These are phyloP conservation scores for Polyommatus icarus DNA, from an alignment of 2,888 invertebrate species.

Conservation along the genomic window DNA sequence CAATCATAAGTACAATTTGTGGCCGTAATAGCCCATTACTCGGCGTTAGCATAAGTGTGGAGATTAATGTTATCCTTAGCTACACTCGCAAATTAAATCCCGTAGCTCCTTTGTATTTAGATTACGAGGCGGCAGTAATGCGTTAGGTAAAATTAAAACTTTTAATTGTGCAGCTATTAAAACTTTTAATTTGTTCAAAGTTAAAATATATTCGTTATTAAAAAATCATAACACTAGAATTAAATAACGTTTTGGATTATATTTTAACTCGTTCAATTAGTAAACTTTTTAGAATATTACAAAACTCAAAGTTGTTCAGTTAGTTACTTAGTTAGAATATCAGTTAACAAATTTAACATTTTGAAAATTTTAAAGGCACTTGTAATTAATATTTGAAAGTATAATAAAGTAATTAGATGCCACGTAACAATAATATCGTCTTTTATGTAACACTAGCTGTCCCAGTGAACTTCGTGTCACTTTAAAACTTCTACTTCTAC, in stretches of 20 bases:
- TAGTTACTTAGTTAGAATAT: no score
- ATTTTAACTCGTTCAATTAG: background rate
- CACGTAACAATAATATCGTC: background rate
- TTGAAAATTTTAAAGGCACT: background rate
- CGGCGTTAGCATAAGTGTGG: slow-evolving; percentile 5
- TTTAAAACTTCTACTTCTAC: no score
- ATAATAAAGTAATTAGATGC: no score
- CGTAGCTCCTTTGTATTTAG: slow-evolving; percentile 12
- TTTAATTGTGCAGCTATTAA: background rate
- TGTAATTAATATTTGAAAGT: background rate
- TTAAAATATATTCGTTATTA: background rate
- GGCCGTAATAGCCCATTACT: slow-evolving; percentile 18
- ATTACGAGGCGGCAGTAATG: background rate
- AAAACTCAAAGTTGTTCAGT: background rate
- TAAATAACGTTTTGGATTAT: background rate
- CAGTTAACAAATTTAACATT: no score
- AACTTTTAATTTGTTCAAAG: background rate
- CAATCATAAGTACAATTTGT: slow-evolving; percentile 20
- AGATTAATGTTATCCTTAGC: slow-evolving; percentile 20
- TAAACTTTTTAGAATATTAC: background rate
- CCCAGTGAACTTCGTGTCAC: no score
- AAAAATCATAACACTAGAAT: background rate
- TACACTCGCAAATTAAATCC: slow-evolving; percentile 13
- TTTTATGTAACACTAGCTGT: background rate
- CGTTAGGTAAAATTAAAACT: background rate